Base-by-base conservation (phyloP, 2,113 vertebrate genomes). In the Probosciger aterrimus region DNA sequence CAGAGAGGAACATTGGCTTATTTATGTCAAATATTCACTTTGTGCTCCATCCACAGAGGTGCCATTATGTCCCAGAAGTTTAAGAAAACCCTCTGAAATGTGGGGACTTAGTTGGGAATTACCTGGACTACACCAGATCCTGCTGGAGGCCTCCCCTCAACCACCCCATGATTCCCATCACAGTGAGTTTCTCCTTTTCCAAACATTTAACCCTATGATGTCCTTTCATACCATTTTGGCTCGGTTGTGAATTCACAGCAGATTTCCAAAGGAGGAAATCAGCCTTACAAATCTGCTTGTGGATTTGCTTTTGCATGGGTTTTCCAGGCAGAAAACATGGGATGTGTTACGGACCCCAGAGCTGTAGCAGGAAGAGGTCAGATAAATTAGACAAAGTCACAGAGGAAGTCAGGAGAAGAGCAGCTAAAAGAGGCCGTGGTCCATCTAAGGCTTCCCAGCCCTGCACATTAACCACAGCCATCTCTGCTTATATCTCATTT, bases 11-110 rank as follows among this genome's bases (percentile, higher is more conserved):
- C 18, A 71, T 2, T 47, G 31, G 23, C 22, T 94, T 94, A 81
- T 90, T 93, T 95, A 86, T 78, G 24, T 81, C 75, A 90, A 86
- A 81, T 83, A 90, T 16, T 86, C 55, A 62, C 33, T 81, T 63
- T 41, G 57, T 75, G 6, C 43, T 88, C 14, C 33, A 35, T 62
- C 10, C 5, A 14, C 17, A 63, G 62, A 69, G 0, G 3, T 15
- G 31, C 6, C 10, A 30, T 76, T 80, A 53, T 3, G 7, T 3
- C 37, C 14, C 25, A 80, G 46, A 92, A 86, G 27, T 71, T 88
- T 41, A 19, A 64, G 70, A 80, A 88, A 92, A 35, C 2, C 37
- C 17, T 75, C 20, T 2, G 5, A 71, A 78, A 81, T 15, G 6
- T 39, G 13, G 17, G 15, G 12, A 3, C 9, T 8, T 67, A 49